Evolutionary conservation across 2,113 vertebrate species (phyloP).

Genomic region (Leucopsar rothschildi): DNA sequence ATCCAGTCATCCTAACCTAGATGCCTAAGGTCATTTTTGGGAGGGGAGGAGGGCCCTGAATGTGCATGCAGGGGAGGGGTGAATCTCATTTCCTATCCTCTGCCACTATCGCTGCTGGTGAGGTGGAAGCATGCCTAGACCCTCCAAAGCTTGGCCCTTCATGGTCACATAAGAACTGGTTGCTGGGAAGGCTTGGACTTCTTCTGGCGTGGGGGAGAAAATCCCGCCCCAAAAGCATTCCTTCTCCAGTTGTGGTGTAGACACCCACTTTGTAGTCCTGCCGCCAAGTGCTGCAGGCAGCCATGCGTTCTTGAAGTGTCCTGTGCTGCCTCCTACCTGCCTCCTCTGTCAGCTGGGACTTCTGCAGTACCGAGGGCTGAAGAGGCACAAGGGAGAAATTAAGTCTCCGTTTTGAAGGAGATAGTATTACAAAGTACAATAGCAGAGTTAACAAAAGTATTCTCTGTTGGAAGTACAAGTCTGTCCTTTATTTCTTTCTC

Average conservation of each 20-base stretch:
- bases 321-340: constrained; percentile 78
- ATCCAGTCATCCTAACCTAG: constrained; percentile 53
- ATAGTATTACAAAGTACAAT: constrained; percentile 47
- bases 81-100: constrained; percentile 4
- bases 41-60: constrained; percentile 12
- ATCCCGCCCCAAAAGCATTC: not conserved
- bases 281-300: not conserved
- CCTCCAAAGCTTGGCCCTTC: not conserved
- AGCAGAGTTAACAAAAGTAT: constrained; percentile 55
- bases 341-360: not conserved
- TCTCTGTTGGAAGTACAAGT: constrained; percentile 54
- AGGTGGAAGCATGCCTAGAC: not conserved
- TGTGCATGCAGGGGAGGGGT: not conserved
- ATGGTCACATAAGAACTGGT: not conserved
- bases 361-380: not conserved
- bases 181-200: not conserved
- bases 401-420: not conserved
- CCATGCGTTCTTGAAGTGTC: constrained; percentile 52
- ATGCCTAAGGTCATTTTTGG: constrained; percentile 42
- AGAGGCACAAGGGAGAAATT: not conserved
- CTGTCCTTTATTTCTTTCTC: not conserved
- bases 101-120: not conserved
- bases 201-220: not conserved
- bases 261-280: not conserved
- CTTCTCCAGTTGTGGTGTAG: not conserved